These are phyloP conservation scores for Coleophora deauratella DNA, from an alignment of 2,888 invertebrate genomes.

Conservation along the genomic window DNA sequence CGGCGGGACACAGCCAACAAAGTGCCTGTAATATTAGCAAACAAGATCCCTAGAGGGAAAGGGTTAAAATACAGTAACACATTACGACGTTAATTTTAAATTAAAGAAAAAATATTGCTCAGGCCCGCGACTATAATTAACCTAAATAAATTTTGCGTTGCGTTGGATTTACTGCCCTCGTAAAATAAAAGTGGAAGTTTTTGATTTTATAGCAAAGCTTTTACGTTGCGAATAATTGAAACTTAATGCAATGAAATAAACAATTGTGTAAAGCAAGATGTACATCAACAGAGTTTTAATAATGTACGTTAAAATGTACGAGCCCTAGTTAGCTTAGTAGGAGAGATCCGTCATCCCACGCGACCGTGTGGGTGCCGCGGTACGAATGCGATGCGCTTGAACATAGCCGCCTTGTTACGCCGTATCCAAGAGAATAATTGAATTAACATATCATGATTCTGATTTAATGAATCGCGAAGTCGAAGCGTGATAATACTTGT, in stretches of 20 bases:
- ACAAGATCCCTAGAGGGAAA: conserved; percentile 40
- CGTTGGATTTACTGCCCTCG: conserved; percentile 18
- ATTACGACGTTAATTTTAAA: conserved; percentile 52
- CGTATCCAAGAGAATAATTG: conserved; percentile 36
- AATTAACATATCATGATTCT: conserved; percentile 32
- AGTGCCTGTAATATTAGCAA: conserved; percentile 38
- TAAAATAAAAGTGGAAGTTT: conserved; percentile 26
- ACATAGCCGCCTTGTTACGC: conserved; percentile 32
- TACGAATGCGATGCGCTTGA: conserved; percentile 34
- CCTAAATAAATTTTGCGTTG: conserved; percentile 34
- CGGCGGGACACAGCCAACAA: conserved; percentile 21
- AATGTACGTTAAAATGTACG: too few species aligned
- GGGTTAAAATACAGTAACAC: conserved; percentile 48
- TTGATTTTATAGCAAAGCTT: conserved; percentile 17
- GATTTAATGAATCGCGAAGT: conserved; percentile 20
- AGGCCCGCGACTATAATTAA: conserved; percentile 32
- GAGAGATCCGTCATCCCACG: conserved; percentile 28
- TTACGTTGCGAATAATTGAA: too few species aligned
- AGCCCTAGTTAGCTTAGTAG: too few species aligned
- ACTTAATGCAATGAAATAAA: too few species aligned
- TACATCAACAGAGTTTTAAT: too few species aligned
- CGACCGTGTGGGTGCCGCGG: conserved; percentile 31
- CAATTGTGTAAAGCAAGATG: too few species aligned
- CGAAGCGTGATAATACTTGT: conserved; percentile 20
- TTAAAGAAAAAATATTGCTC: conserved; percentile 45